Evolutionary conservation across 2,797 vertebrate genomes (phyloP).

Genomic region (Oreonectes daqikongensis): DNA sequence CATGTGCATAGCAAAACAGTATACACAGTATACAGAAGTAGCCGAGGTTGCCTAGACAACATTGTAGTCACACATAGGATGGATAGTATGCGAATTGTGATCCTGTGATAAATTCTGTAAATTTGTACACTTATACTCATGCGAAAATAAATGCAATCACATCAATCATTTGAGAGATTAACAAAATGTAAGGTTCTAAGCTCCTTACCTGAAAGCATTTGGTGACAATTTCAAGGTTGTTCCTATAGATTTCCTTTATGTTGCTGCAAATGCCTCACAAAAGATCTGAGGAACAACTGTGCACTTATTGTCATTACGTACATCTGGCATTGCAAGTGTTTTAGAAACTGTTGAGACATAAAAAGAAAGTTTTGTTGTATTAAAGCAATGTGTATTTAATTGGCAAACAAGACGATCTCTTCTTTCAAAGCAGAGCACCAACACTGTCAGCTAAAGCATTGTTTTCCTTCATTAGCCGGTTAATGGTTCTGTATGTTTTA

Average conservation of each 20-base stretch:
- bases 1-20: too few species aligned
- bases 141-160: too few species aligned
- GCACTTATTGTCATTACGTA: neutral
- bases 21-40: too few species aligned
- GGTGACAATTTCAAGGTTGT: conserved; percentile 17
- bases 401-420: neutral
- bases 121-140: too few species aligned
- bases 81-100: too few species aligned
- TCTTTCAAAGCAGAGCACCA: conserved; percentile 2
- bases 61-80: too few species aligned
- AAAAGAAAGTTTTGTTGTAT: neutral
- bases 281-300: conserved; percentile 7
- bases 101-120: too few species aligned
- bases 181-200: too few species aligned
- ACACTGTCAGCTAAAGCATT: conserved; percentile 25
- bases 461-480: conserved; percentile 16
- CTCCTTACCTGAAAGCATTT: too few species aligned
- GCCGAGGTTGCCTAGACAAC: too few species aligned
- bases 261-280: conserved; percentile 9
- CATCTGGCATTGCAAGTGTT: conserved; percentile 2
- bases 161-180: too few species aligned
- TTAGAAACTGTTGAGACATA: neutral
- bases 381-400: conserved; percentile 5
- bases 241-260: neutral
- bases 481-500: conserved; percentile 30